A percentile compares a stretch with the other conserved stretches of the same genome.
Evolutionary conservation across 1,140 invertebrate genomes (phyloP).

Genomic region (Drosophila busckii): DNA sequence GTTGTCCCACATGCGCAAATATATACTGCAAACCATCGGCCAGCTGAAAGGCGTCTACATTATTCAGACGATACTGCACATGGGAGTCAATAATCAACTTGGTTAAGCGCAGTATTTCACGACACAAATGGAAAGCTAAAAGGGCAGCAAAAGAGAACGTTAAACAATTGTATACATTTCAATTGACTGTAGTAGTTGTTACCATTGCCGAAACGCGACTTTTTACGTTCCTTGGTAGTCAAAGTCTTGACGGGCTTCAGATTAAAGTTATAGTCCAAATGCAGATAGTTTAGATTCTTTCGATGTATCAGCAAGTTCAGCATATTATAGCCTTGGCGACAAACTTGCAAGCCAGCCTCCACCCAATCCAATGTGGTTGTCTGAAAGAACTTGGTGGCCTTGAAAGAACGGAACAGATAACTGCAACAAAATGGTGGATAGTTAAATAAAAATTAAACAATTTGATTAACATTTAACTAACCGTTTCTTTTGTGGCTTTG

Average conservation of each 20-base stretch:
- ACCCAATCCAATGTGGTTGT: slow-evolving; percentile 99
- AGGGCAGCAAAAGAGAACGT: slow-evolving; percentile 25
- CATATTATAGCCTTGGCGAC: slow-evolving; percentile 99
- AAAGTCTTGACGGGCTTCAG: slow-evolving; percentile 99
- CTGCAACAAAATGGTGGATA: slow-evolving; percentile 57
- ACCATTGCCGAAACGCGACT: slow-evolving; percentile 99
- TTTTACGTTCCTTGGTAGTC: slow-evolving; percentile 99
- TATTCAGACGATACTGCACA: slow-evolving; percentile 99
- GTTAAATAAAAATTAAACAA: neutral
- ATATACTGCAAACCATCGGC: slow-evolving; percentile 99
- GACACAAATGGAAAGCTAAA: slow-evolving; percentile 97
- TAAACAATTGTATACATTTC: neutral
- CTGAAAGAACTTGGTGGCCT: slow-evolving; percentile 99
- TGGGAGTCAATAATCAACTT: slow-evolving; percentile 99
- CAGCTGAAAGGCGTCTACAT: slow-evolving; percentile 99
- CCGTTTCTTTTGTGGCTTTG: slow-evolving; percentile 99
- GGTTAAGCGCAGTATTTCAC: slow-evolving; percentile 98
- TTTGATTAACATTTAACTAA: slow-evolving; percentile 72
- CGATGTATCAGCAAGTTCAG: slow-evolving; percentile 98
- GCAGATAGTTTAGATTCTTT: slow-evolving; percentile 99
- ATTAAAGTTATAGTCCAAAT: slow-evolving; percentile 99
- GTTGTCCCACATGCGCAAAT: slow-evolving; percentile 99
- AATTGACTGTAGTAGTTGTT: slow-evolving; percentile 33
- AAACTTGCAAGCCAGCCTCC: slow-evolving; percentile 98
- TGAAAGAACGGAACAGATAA: slow-evolving; percentile 98